Base-by-base conservation (phyloP, 2,113 vertebrate genomes). In the Diadophis punctatus region DNA sequence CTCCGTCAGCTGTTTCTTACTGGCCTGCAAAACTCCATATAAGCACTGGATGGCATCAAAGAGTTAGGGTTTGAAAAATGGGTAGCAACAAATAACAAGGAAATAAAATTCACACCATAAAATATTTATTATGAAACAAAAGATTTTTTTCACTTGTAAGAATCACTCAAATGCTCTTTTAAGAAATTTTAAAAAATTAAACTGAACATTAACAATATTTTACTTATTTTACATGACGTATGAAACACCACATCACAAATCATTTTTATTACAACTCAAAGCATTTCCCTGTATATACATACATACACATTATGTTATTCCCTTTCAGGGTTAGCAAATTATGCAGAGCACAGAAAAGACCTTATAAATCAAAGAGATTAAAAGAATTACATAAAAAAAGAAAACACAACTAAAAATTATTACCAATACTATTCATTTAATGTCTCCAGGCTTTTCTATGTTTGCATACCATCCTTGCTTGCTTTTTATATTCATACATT, bases 41-140 rank as follows among this genome's bases (percentile, higher is more conserved):
- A 80, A 43, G 18, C 18, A 43, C 18, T 4, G 8, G 74, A 22
- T 80, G 18, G 18, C 74, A 23, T 3, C 74, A 43, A 80, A 43
- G 74, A 22, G 74, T 80, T 43, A 20, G 34, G 3, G 74, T 43
- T 46, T 52, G 48, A 55, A 48, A 90, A 91, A 43, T 86, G 52
- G 92, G 80, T 14, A 51, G 53, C 90, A 93, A 53, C 74, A 49
- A 11, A 88, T 56, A 94, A 91, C 96, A 92, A 14, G 93, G 91
- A 93, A 94, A 90, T 20, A 34, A 30, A 95, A 95, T 93, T 97
- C 97, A 97, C 97, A 95, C 96, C 93, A 96, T 97, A 95, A 97
- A 97, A 96, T 96, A 97, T 98, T 98, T 98, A 98, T 98, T 98
- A 96, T 96, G 95, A 98, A 97, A 96, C 95, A 96, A 97, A 96